phyloP scores from a whole-genome alignment of 2,797 vertebrate species.

The Neosilurus mollespiculum region DNA sequence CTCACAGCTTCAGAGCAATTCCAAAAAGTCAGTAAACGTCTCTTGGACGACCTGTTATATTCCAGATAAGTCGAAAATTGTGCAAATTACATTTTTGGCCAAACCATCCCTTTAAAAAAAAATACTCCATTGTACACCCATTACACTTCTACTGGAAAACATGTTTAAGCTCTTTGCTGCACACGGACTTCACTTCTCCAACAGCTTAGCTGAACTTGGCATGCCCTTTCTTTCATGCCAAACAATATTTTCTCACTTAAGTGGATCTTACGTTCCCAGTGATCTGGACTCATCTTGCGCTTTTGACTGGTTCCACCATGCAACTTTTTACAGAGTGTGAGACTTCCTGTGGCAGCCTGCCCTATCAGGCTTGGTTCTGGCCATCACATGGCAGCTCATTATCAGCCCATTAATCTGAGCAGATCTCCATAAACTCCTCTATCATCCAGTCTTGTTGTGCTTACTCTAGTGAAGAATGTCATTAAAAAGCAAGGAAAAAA shows the following conservation, averaged over 20 bases:
- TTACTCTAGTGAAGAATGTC: constrained; percentile 67
- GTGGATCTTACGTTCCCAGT: constrained; percentile 43
- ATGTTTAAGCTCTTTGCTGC: constrained; percentile 39
- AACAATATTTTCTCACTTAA: constrained; percentile 49
- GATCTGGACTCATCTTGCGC: constrained; percentile 54
- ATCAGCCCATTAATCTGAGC: constrained; percentile 79
- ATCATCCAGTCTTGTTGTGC: constrained; percentile 66
- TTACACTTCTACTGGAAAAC: constrained; percentile 37
- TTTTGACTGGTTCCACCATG: constrained; percentile 54
- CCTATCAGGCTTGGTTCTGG: constrained; percentile 65
- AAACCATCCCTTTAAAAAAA: background rate
- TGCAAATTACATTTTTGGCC: constrained; percentile 9
- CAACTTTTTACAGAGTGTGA: constrained; percentile 69
- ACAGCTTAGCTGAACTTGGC: constrained; percentile 36
- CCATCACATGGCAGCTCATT: constrained; percentile 74
- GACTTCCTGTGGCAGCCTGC: constrained; percentile 71
- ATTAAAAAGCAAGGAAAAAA: constrained; percentile 57
- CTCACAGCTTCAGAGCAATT: background rate
- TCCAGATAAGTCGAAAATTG: constrained; percentile 14
- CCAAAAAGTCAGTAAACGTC: background rate
- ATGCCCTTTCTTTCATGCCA: constrained; percentile 45
- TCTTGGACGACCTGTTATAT: background rate
- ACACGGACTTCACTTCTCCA: constrained; percentile 19
- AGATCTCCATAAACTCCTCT: constrained; percentile 78
- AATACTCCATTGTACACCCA: constrained; percentile 6